Conservation (phyloP, 2,797 vertebrate species). For the Phrynocephalus forsythii region DNA sequence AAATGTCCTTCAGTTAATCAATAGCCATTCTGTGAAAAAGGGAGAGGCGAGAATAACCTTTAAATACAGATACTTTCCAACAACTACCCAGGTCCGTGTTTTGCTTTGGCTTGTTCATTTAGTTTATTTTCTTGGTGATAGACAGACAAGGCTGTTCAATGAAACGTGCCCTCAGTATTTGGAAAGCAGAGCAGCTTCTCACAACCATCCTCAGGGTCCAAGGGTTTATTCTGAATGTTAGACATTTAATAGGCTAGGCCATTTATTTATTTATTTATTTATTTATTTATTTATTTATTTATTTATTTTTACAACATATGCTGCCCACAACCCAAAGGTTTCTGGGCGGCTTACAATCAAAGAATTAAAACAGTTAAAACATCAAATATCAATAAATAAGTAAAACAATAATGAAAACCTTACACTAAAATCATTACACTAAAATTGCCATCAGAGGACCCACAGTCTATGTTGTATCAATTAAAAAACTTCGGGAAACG, state of each 20-base stretch:
- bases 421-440: too few relatives aligned
- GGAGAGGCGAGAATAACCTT: not conserved
- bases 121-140: not conserved
- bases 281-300: too few relatives aligned
- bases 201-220: not conserved
- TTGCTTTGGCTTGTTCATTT: not conserved
- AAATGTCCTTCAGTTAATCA: constrained; percentile 32
- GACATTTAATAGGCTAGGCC: not conserved
- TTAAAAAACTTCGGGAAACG: too few relatives aligned
- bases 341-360: too few relatives aligned
- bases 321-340: too few relatives aligned
- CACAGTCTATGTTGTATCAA: too few relatives aligned
- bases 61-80: constrained; percentile 11
- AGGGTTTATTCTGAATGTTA: not conserved
- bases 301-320: too few relatives aligned
- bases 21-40: not conserved
- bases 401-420: too few relatives aligned
- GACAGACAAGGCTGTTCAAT: not conserved
- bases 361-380: too few relatives aligned
- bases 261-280: too few relatives aligned
- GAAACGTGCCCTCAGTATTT: not conserved
- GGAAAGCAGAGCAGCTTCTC: not conserved
- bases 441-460: too few relatives aligned
- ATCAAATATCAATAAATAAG: too few relatives aligned
- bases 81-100: not conserved